These are phyloP conservation scores for Bradypodion pumilum DNA, from an alignment of 2,797 vertebrate genomes.

Conservation along the genomic window DNA sequence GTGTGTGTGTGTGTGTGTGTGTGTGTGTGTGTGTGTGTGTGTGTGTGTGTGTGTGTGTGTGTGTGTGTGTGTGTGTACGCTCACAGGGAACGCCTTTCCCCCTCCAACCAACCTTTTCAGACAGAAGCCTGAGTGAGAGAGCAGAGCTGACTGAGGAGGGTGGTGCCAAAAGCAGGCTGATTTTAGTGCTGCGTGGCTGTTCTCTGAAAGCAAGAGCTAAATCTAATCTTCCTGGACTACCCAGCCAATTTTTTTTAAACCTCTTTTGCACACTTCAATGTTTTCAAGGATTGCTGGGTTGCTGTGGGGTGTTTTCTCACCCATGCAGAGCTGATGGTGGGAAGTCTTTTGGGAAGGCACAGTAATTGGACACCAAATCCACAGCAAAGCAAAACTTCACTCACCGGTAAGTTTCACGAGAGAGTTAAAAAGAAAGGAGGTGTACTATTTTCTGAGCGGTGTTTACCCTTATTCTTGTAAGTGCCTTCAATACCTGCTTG, in stretches of 20 bases:
- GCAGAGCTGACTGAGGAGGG: slow-evolving; percentile 42
- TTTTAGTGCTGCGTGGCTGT: slow-evolving; percentile 5
- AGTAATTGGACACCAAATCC: slow-evolving; percentile 33
- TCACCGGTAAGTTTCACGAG: slow-evolving; percentile 53
- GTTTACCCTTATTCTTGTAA: background rate
- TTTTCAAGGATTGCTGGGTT: background rate
- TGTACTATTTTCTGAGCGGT: background rate
- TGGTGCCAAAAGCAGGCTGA: slow-evolving; percentile 48
- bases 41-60: slow-evolving; percentile 60
- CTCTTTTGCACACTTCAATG: background rate
- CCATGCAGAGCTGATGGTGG: background rate
- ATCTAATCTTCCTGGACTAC: slow-evolving; percentile 23
- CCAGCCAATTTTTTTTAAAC: accelerated
- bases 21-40: slow-evolving; percentile 64
- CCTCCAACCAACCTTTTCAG: slow-evolving; percentile 39
- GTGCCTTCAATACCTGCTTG: background rate
- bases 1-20: slow-evolving; percentile 55
- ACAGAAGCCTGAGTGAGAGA: slow-evolving; percentile 1
- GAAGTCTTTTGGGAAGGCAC: background rate
- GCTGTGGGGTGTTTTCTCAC: background rate
- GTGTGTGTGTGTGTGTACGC: slow-evolving; percentile 48
- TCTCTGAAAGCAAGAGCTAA: background rate
- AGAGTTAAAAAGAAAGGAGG: background rate
- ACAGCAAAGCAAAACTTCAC: slow-evolving; percentile 15
- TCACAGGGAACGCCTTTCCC: slow-evolving; percentile 60